phyloP scores from a whole-genome alignment of 30 jellyfish, hydroid and myxozoan genomes.

The Aurelia aurita complex sp. Pacific region DNA sequence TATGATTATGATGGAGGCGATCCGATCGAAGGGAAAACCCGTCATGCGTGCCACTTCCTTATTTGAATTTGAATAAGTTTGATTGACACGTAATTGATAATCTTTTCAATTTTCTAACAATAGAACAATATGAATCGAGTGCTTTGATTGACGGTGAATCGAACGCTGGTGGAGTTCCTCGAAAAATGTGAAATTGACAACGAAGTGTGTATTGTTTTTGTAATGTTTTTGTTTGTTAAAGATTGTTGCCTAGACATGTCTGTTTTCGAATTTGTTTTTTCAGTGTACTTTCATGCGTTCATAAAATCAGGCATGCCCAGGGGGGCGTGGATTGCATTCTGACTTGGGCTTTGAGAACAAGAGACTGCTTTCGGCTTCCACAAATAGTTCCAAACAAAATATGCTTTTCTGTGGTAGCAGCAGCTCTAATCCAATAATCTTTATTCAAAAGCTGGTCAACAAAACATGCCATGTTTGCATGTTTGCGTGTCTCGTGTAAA shows the following conservation, averaged over 20 bases:
- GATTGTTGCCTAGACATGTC: constrained; percentile 4
- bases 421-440: too few relatives aligned
- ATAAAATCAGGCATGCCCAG: too few relatives aligned
- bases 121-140: constrained; percentile 20
- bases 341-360: too few relatives aligned
- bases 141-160: not conserved
- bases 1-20: not conserved
- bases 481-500: too few relatives aligned
- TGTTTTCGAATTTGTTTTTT: not conserved
- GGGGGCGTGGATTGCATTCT: too few relatives aligned
- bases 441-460: too few relatives aligned
- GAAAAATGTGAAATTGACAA: not conserved
- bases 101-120: constrained; percentile 3
- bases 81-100: constrained; percentile 13
- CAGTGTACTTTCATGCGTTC: too few relatives aligned
- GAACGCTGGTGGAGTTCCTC: not conserved
- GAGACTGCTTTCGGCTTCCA: too few relatives aligned
- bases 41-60: constrained; percentile 42
- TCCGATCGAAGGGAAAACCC: constrained; percentile 44
- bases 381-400: too few relatives aligned
- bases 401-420: too few relatives aligned
- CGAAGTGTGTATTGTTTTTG: not conserved
- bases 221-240: not conserved
- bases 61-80: constrained; percentile 13
- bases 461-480: too few relatives aligned